Base-by-base conservation (phyloP, 2,113 vertebrate species). In the Pomatostomus ruficeps region DNA sequence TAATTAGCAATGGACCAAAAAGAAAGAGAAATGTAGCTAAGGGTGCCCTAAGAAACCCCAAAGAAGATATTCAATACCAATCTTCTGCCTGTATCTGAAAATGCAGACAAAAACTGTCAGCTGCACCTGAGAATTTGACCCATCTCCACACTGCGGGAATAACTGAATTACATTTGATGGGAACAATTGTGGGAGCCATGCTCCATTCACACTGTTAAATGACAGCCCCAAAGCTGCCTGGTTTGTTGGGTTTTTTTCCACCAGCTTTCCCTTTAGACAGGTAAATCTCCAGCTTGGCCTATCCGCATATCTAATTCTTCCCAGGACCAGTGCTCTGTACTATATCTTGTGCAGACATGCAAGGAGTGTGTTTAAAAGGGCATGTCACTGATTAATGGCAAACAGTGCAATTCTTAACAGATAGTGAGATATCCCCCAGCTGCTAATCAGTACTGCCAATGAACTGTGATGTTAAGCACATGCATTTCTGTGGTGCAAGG, bases 181-280 rank as follows among this genome's bases (percentile, higher is more conserved):
- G 22, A 92, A 43, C 31, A 63, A 14, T 22, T 5, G 9, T 1
- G 0, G 43, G 24, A 73, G 25, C 16, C 38, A n/a, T 0, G 0
- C 23, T 84, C 23, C 65, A 14, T 3, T 45, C 0, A 0, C 33
- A 19, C 35, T 66, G 10, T 33, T 58, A 77, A 91, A 84, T 71
- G 18, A 62, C 46, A 71, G 26, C 16, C 15, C 65, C 22, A 77
- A 91, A 80, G 6, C 29, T 58, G 43, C 24, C 20, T 58, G 12
- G 4, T 13, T 22, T 51, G 10, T 16, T 11, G 24, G 23, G 23
- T 13, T 76, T 88, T 85, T 73, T 38, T 2, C n/a, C 23, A 62
- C 17, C 45, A 77, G 42, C 26, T 63, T 73, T 89, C 57, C 31
- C 25, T 52, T 75, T 36, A 48, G 52, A 42, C 35, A 43, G 42